Percentiles rank a stretch among this genome's conserved stretches.
Evolutionary conservation across 2,797 vertebrate species (phyloP).

Genomic region (Sylvia borin): DNA sequence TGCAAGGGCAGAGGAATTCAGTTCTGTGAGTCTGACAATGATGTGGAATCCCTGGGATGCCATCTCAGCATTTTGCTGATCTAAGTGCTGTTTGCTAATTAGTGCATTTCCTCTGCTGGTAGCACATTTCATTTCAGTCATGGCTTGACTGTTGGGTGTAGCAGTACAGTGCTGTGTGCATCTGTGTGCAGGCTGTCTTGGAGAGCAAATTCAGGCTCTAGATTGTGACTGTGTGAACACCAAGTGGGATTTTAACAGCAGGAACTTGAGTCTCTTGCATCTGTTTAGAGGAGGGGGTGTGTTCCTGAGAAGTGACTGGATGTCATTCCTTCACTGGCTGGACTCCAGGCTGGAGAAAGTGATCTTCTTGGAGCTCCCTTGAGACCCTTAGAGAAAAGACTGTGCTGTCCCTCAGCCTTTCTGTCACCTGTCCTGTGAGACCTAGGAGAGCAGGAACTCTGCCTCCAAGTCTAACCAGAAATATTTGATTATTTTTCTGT

Average conservation of each 20-base stretch:
- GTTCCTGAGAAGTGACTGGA: background rate
- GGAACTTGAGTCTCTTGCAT: background rate
- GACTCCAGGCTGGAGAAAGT: background rate
- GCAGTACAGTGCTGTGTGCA: background rate
- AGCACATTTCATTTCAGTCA: background rate
- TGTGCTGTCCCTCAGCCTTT: background rate
- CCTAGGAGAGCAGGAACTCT: background rate
- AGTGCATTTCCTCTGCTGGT: background rate
- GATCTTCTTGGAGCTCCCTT: background rate
- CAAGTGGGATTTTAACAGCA: constrained; percentile 2
- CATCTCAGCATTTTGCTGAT: background rate
- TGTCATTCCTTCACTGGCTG: background rate
- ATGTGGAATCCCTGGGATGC: background rate
- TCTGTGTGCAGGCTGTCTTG: background rate
- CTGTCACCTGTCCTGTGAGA: background rate
- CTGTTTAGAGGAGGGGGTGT: background rate
- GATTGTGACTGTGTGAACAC: background rate
- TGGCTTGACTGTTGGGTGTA: background rate
- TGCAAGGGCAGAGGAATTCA: background rate
- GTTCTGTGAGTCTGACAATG: background rate
- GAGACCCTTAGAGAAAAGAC: background rate
- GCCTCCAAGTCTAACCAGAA: background rate
- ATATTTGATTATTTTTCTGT: background rate
- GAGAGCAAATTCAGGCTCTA: background rate
- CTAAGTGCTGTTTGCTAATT: background rate